phyloP scores from a whole-genome alignment of 1,140 invertebrate species.

The Meloidogyne chitwoodi region DNA sequence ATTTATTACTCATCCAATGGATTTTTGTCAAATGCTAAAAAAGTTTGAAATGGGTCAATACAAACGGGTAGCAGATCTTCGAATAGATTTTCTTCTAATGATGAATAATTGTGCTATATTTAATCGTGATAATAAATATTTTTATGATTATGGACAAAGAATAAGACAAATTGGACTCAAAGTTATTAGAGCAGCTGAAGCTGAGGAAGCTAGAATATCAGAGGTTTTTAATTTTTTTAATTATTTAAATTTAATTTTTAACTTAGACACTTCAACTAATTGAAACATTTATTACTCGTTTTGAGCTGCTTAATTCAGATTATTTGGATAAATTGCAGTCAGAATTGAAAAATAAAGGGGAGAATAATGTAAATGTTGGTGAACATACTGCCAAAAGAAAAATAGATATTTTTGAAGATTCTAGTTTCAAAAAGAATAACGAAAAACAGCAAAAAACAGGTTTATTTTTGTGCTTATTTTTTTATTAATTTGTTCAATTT shows the following conservation, averaged over 20 bases:
- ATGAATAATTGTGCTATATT: conserved; percentile 40
- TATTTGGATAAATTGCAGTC: neutral
- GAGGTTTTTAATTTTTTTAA: conserved; percentile 2
- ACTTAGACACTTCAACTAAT: neutral
- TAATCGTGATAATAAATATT: conserved; percentile 30
- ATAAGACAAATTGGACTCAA: conserved; percentile 22
- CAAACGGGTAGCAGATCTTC: conserved; percentile 28
- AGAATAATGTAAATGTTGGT: neutral
- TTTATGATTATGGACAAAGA: conserved; percentile 29
- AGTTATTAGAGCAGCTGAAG: conserved; percentile 31
- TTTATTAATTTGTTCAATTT: neutral
- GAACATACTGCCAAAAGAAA: neutral
- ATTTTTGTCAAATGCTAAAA: conserved; percentile 30
- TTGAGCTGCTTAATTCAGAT: neutral
- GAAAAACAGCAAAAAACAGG: neutral
- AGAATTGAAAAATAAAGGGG: neutral
- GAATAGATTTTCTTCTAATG: conserved; percentile 35
- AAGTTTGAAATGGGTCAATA: conserved; percentile 30
- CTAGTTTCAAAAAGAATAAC: neutral
- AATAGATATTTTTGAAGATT: no score
- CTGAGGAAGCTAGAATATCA: conserved; percentile 20
- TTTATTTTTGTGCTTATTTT: neutral
- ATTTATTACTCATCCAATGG: conserved; percentile 36
- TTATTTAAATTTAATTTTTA: neutral
- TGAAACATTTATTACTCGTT: neutral